phyloP scores from a whole-genome alignment of 2,888 invertebrate genomes.

The Apotomis turbidana region DNA sequence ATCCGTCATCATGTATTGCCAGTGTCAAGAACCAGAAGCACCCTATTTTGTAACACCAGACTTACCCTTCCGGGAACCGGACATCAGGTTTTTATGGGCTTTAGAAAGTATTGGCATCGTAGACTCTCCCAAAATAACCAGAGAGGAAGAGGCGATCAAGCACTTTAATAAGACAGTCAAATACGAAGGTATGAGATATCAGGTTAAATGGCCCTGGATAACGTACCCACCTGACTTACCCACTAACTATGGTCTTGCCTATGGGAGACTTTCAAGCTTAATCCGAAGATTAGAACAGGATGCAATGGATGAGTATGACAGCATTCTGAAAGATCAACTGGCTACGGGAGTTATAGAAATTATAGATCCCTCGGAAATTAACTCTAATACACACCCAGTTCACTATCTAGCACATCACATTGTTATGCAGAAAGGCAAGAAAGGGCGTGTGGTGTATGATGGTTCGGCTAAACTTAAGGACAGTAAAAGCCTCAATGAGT shows the following conservation, averaged over 20 bases:
- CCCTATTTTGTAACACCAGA: too few species aligned
- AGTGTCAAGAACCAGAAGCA: too few species aligned
- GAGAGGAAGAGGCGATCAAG: background rate
- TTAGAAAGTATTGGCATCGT: too few species aligned
- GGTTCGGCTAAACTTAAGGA: background rate
- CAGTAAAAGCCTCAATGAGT: background rate
- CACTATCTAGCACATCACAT: constrained; percentile 4
- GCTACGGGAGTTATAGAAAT: background rate
- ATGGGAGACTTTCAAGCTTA: background rate
- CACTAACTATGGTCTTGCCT: background rate
- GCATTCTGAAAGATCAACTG: background rate
- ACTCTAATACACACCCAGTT: background rate
- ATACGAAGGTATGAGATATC: background rate
- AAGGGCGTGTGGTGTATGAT: constrained; percentile 7
- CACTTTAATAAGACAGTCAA: background rate
- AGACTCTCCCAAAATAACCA: too few species aligned
- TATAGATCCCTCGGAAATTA: background rate
- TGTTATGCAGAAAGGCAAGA: background rate
- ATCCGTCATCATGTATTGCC: too few species aligned
- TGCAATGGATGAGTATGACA: background rate
- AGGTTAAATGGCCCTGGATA: constrained; percentile 11
- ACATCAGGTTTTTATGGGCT: too few species aligned
- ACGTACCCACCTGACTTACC: background rate
- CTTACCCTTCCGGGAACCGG: too few species aligned
- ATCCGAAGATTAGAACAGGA: background rate